A percentile compares a stretch with the other conserved stretches of the same genome.
phyloP scores from a whole-genome alignment of 2,888 invertebrate genomes.

The Stratiomys singularior region DNA sequence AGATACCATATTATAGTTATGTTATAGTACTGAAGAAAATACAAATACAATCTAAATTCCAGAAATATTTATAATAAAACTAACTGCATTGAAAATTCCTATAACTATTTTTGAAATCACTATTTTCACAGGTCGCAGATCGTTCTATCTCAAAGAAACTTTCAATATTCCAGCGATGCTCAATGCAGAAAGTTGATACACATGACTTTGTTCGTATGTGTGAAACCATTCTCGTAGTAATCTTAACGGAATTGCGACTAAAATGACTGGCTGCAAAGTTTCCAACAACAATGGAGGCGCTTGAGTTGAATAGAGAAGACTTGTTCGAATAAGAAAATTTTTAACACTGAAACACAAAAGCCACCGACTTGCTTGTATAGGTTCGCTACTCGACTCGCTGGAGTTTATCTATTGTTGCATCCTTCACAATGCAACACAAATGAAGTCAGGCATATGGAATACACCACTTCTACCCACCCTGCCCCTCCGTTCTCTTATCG shows the following conservation, averaged over 20 bases:
- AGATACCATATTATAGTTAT: too few relatives aligned
- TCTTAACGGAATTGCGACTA: conserved; percentile 15
- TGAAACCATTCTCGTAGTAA: too few relatives aligned
- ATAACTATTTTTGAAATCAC: too few relatives aligned
- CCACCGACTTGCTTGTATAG: conserved; percentile 1
- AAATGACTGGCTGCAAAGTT: conserved; percentile 15
- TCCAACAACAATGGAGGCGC: conserved; percentile 6
- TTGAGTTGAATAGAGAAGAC: neutral
- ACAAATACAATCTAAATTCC: too few relatives aligned
- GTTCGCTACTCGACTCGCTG: conserved; percentile 2
- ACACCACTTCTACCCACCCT: neutral
- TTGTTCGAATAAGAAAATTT: neutral
- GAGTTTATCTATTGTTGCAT: conserved; percentile 19
- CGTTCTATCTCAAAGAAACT: too few relatives aligned
- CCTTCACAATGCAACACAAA: neutral
- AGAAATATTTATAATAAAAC: too few relatives aligned
- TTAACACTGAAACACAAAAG: conserved; percentile 21
- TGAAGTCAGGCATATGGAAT: conserved; percentile 16
- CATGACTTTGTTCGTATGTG: neutral
- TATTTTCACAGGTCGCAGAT: too few relatives aligned
- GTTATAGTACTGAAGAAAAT: too few relatives aligned
- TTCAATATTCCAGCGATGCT: too few relatives aligned
- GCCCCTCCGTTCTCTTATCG: neutral
- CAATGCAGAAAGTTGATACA: neutral
- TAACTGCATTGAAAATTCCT: too few relatives aligned